Conservation (phyloP, 2,888 invertebrate species). For the Drosophila mercatorum region DNA sequence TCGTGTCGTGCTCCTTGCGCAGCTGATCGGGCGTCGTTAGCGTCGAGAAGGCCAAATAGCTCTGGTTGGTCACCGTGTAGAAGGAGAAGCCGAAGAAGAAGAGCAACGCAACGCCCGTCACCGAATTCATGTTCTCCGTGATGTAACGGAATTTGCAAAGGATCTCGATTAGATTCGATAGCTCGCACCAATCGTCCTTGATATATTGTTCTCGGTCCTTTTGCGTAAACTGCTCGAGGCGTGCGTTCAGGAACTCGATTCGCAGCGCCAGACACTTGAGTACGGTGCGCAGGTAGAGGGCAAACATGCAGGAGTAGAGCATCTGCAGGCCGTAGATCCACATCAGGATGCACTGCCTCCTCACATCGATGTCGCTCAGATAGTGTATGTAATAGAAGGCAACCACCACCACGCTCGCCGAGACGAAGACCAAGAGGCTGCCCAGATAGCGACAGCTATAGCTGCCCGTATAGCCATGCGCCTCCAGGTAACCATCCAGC, state of each 20-base stretch:
- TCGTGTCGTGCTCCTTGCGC: slow-evolving; percentile 57
- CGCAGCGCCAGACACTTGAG: slow-evolving; percentile 64
- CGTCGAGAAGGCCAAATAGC: slow-evolving; percentile 76
- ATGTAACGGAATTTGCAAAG: slow-evolving; percentile 79
- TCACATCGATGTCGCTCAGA: slow-evolving; percentile 47
- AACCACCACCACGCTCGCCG: slow-evolving; percentile 54
- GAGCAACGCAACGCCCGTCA: slow-evolving; percentile 70
- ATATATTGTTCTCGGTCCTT: slow-evolving; percentile 28
- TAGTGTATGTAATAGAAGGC: slow-evolving; percentile 70
- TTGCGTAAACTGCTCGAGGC: slow-evolving; percentile 56
- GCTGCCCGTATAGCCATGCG: slow-evolving; percentile 48
- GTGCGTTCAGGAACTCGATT: slow-evolving; percentile 68
- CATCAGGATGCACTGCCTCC: slow-evolving; percentile 54
- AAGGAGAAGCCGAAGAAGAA: slow-evolving; percentile 80
- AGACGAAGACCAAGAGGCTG: slow-evolving; percentile 31
- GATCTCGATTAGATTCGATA: slow-evolving; percentile 77
- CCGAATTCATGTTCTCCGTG: slow-evolving; percentile 72
- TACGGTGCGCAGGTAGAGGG: slow-evolving; percentile 66
- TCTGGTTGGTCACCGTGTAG: slow-evolving; percentile 81
- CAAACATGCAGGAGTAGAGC: slow-evolving; percentile 66
- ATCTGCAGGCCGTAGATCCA: slow-evolving; percentile 68
- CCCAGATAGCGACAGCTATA: slow-evolving; percentile 60
- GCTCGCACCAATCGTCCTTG: slow-evolving; percentile 69
- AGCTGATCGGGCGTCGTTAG: slow-evolving; percentile 57
- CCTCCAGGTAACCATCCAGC: slow-evolving; percentile 66